A percentile compares a stretch with the other conserved stretches of the same genome.
Evolutionary conservation across 1,140 invertebrate genomes (phyloP).

Genomic region (Wiebesia pumilae): DNA sequence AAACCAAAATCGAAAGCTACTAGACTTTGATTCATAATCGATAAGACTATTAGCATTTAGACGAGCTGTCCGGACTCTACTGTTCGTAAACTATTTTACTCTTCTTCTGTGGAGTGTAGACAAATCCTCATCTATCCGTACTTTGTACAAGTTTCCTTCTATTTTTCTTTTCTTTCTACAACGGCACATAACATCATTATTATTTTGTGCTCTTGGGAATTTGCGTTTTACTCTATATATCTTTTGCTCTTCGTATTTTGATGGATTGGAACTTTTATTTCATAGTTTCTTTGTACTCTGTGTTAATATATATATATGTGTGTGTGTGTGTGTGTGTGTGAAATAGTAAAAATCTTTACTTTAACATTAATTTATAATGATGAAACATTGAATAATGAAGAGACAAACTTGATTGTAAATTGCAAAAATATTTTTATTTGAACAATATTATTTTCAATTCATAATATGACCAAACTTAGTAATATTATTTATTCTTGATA

Average conservation of each 20-base stretch:
- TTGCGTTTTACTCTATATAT: not conserved
- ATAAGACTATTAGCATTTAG: conserved; percentile 76
- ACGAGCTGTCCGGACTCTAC: conserved; percentile 70
- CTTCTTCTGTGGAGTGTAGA: not conserved
- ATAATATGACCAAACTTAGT: too few species aligned
- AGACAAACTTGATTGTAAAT: too few species aligned
- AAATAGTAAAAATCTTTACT: too few species aligned
- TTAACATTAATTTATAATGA: too few species aligned
- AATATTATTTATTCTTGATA: too few species aligned
- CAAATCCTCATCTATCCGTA: not conserved
- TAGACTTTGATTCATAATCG: conserved; percentile 69
- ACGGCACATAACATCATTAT: not conserved
- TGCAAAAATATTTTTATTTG: too few species aligned
- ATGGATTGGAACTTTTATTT: not conserved
- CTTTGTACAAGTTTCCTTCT: conserved; percentile 12
- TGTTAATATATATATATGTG: too few species aligned
- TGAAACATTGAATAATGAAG: too few species aligned
- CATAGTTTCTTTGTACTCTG: not conserved
- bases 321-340: too few species aligned
- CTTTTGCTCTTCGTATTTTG: not conserved
- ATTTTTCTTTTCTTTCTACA: too few species aligned
- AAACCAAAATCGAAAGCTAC: conserved; percentile 64
- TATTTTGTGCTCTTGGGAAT: not conserved
- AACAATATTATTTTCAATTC: too few species aligned
- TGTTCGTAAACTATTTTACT: conserved; percentile 8